Evolutionary conservation across 2,113 vertebrate species (phyloP), one percentile per base, ranked within the genome.

Genomic region (Pyrgilauda ruficollis): DNA sequence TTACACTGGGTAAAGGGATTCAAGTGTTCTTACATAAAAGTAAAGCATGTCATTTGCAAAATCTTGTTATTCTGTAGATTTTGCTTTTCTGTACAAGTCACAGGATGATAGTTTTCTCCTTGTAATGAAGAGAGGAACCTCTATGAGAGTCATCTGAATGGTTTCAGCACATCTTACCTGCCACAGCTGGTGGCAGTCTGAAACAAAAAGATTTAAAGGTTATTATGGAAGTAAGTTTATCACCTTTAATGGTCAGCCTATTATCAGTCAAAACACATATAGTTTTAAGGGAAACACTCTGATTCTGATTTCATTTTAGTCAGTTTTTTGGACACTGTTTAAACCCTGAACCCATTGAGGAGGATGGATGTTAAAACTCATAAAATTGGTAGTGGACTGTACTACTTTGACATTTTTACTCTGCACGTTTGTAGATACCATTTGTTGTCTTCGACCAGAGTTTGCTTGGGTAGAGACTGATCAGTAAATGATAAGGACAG

Each of bases 211-310:
- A 84, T 93, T 77, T 77, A 83, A 92, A 92, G 53, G 39, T 87
- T 95, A 67, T 79, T 78, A 67, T 52, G 62, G 86, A 95, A 92
- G 63, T 87, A 52, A 96, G 50, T 89, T 87, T 93, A 20, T 56
- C 61, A 75, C 67, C 68, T 85, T 56, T 49, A 68, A 90, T 50
- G 30, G 35, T 84, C 69, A 83, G 15, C 21, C 30, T 74, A 35
- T 49, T 64, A 44, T 62, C 33, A 66, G 39, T 64, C 76, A 87
- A 89, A 79, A 44, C 62, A 70, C 64, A 53, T 16, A 52, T 6
- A 88, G 58, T 31, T 88, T 49, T 66, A 76, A 78, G 28, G 10
- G 50, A 95, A 94, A 94, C 18, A 10, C 15, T 68, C 41, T 69
- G 81, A 30, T 77, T 84, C 44, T 79, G 49, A 52, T 95, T 82